Evolutionary conservation across 1,140 invertebrate species (phyloP), one percentile per base, ranked within the genome.

Genomic region (Dufourea novaeangliae): DNA sequence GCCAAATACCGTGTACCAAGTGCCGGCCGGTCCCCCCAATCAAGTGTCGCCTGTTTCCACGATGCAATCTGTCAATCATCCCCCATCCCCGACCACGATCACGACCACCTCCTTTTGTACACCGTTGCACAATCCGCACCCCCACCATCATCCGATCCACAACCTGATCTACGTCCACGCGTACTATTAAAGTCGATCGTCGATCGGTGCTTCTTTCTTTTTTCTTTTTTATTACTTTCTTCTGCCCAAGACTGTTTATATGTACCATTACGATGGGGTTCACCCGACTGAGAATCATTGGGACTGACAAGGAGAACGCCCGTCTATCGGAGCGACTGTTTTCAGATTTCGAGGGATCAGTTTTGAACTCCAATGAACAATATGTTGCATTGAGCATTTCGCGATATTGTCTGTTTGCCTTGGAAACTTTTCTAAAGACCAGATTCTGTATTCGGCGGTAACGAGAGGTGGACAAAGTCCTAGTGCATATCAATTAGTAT

Each of bases 141-240:
- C 83, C 80, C 82, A 89, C 79, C 86, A 88, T 87, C 85, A 91
- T 80, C 89, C 91, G n/a, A 87, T 92, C 73, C 92, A 92, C 80
- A 92, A 89, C 83, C 90, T 92, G 82, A 91, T 92, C 87, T 92
- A 92, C 82, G 92, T 92, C 86, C 91, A 92, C 86, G 89, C 92
- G 84, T 92, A 92, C 68, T 92, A 92, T 80, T 91, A 90, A 72
- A 83, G n/a, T 52, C 70, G 61, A 68, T 41, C 79, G 29, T 46
- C 77, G n/a, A 41, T n/a, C 44, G 57, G n/a, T 50, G 46, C 46
- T 52, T 44, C 68, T 59, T 59, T 25, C 71, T 44, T 39, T 54
- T 50, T 39, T 37, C 37, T 39, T 25, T 27, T 20, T 44, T 14
- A 22, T 25, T 44, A 27, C 44, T 41, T 50, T 22, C 27, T 22